phyloP scores from a whole-genome alignment of 2,797 vertebrate species.

The Coregonus suidteri region DNA sequence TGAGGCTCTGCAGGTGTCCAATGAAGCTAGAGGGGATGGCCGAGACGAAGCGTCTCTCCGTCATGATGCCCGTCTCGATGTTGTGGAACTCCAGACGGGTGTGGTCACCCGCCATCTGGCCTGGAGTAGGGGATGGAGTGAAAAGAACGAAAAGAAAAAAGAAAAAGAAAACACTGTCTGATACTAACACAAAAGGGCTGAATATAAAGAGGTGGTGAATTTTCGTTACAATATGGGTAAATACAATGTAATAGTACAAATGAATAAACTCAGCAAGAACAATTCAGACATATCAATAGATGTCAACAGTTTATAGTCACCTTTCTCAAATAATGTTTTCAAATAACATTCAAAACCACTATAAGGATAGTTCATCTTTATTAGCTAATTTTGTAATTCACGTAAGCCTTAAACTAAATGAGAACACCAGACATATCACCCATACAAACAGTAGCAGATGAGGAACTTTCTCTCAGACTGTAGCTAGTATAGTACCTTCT shows the following conservation, averaged over 20 bases:
- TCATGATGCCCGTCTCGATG: conserved; percentile 98
- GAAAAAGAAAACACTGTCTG: conserved; percentile 72
- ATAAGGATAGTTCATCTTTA: not conserved
- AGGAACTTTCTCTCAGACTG: conserved; percentile 46
- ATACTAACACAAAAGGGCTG: conserved; percentile 76
- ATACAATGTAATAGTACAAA: conserved; percentile 42
- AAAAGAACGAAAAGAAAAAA: conserved; percentile 55
- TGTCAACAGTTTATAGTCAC: conserved; percentile 15
- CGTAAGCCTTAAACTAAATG: conserved; percentile 22
- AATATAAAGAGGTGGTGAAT: conserved; percentile 59
- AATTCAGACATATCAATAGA: not conserved
- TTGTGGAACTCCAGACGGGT: conserved; percentile 99
- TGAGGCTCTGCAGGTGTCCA: conserved; percentile 97
- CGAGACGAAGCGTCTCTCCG: conserved; percentile 92
- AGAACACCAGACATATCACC: conserved; percentile 18
- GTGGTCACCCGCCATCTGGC: conserved; percentile 97
- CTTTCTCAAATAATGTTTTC: conserved; percentile 19
- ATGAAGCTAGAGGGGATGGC: conserved; percentile 97
- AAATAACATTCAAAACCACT: not conserved
- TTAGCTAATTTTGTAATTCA: not conserved
- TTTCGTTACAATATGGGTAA: not conserved
- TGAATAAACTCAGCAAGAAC: not conserved
- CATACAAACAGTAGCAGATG: conserved; percentile 28
- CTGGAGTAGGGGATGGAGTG: conserved; percentile 71
- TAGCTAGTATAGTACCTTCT: conserved; percentile 84